Evolutionary conservation across 2,888 invertebrate species (phyloP).

Genomic region (Polydrusus tereticollis): DNA sequence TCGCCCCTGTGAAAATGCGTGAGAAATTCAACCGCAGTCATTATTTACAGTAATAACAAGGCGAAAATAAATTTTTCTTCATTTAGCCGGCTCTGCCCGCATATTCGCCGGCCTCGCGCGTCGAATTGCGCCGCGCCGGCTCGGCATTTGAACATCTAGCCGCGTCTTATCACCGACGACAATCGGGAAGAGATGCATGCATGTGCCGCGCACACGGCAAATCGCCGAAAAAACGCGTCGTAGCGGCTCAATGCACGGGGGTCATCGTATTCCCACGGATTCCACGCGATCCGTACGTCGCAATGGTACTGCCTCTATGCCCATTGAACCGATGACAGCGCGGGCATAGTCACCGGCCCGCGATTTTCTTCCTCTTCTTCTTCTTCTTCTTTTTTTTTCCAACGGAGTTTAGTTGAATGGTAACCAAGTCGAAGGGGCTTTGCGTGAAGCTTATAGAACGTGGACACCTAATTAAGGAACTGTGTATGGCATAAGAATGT

Average conservation of each 20-base stretch:
- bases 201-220: constrained; percentile 21
- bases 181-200: constrained; percentile 9
- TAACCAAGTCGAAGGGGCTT: constrained; percentile 33
- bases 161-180: constrained; percentile 21
- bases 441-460: constrained; percentile 28
- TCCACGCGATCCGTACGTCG: constrained; percentile 43
- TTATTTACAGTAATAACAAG: too few relatives aligned
- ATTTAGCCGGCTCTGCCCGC: too few relatives aligned
- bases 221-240: constrained; percentile 15
- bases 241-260: constrained; percentile 7
- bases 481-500: constrained; percentile 41
- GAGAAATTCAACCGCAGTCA: too few relatives aligned
- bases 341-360: constrained; percentile 18
- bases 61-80: too few relatives aligned
- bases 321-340: constrained; percentile 42
- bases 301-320: constrained; percentile 38
- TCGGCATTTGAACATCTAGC: constrained; percentile 12
- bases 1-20: too few relatives aligned
- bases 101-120: too few relatives aligned
- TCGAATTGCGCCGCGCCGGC: too few relatives aligned
- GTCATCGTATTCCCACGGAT: constrained; percentile 49
- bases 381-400: constrained; percentile 11
- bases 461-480: constrained; percentile 45
- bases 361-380: constrained; percentile 32
- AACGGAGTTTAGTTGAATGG: constrained; percentile 22